phyloP scores from a whole-genome alignment of 2,888 invertebrate genomes.

The Gibbula magus region DNA sequence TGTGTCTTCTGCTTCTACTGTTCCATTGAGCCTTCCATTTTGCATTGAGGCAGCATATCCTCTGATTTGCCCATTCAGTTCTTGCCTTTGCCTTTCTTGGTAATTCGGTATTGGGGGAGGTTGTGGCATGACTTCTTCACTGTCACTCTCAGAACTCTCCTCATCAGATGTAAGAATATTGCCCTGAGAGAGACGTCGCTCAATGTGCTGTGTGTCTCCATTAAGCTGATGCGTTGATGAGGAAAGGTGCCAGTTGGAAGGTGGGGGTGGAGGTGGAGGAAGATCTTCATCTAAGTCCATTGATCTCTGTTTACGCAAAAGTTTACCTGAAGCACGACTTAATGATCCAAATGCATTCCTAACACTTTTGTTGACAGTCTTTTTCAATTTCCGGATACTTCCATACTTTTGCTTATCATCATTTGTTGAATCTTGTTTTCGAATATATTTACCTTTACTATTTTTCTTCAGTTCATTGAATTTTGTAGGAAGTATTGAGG shows the following conservation, averaged over 20 bases:
- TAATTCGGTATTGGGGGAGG: neutral
- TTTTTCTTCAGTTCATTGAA: constrained; percentile 11
- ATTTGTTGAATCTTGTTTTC: constrained; percentile 32
- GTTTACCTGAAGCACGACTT: constrained; percentile 58
- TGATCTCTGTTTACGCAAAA: constrained; percentile 45
- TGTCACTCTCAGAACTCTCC: neutral
- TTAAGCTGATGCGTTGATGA: neutral
- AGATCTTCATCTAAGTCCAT: neutral
- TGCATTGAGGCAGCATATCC: neutral
- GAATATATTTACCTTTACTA: constrained; percentile 9
- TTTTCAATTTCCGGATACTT: constrained; percentile 58
- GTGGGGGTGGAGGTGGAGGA: neutral
- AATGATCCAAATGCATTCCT: constrained; percentile 60
- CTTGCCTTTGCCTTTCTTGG: neutral
- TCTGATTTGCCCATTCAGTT: neutral
- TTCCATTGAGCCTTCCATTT: neutral
- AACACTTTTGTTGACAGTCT: constrained; percentile 58
- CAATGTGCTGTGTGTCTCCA: neutral
- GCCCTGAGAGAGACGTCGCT: neutral
- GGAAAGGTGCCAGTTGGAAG: constrained; percentile 20
- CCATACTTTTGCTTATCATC: constrained; percentile 51
- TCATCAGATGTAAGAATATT: constrained; percentile 17
- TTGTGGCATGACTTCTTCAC: neutral
- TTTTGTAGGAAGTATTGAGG: constrained; percentile 50
- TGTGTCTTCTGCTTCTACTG: constrained; percentile 34